Percentiles rank a stretch among this genome's conserved stretches.
phyloP scores from a whole-genome alignment of 2,113 vertebrate genomes.

The cat (Felis catus) region DNA sequence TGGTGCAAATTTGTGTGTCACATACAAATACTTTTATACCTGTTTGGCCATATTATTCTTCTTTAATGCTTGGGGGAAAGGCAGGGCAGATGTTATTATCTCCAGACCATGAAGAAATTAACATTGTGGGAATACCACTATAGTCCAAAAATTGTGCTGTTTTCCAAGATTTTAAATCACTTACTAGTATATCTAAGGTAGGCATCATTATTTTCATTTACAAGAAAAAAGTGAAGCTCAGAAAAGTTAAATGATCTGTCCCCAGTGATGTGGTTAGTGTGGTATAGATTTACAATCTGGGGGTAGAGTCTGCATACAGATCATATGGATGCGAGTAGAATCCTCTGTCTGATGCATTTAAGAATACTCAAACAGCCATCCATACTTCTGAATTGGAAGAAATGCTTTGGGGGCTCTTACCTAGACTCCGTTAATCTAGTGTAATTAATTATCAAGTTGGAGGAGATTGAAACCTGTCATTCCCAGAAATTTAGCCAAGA shows the following conservation, averaged over 20 bases:
- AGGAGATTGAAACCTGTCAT: neutral
- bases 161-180: neutral
- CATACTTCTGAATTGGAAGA: neutral
- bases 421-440: neutral
- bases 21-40: neutral
- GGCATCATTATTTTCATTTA: neutral
- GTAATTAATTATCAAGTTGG: neutral
- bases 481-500: neutral
- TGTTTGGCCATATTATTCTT: neutral
- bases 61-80: neutral
- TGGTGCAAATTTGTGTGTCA: neutral
- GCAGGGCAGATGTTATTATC: neutral
- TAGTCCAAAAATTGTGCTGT: neutral
- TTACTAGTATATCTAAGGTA: neutral
- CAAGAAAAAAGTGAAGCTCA: neutral
- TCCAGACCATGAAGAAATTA: neutral
- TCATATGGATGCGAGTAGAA: neutral
- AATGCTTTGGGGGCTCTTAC: neutral
- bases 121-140: neutral
- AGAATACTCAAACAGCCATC: neutral
- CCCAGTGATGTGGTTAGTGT: neutral
- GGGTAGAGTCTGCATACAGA: neutral
- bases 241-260: neutral
- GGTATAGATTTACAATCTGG: neutral
- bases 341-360: neutral